A percentile compares a stretch with the other conserved stretches of the same genome.
phyloP scores from a whole-genome alignment of 2,888 invertebrate genomes.

The Synanthedon tipuliformis region DNA sequence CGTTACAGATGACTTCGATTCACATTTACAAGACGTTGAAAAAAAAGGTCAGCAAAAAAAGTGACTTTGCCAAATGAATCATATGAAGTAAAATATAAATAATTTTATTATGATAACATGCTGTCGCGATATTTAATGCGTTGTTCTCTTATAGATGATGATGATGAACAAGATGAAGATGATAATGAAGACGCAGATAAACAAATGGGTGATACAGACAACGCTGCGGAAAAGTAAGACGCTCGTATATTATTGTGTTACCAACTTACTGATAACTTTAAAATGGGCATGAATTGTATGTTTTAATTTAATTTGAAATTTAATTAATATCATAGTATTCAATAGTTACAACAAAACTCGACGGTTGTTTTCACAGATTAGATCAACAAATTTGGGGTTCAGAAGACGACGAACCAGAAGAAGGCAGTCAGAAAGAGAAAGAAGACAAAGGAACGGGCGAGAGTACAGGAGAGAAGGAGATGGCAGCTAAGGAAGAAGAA shows the following conservation, averaged over 20 bases:
- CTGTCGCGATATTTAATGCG: no score
- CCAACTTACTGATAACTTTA: no score
- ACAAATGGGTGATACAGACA: slow-evolving; percentile 95
- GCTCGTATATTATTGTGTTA: not conserved
- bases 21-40: slow-evolving; percentile 83
- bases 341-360: not conserved
- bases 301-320: no score
- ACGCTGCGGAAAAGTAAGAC: slow-evolving; percentile 80
- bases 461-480: slow-evolving; percentile 75
- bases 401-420: slow-evolving; percentile 79
- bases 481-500: slow-evolving; percentile 78
- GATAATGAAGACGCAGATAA: slow-evolving; percentile 89
- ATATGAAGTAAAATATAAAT: not conserved
- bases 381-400: slow-evolving; percentile 88
- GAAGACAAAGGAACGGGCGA: slow-evolving; percentile 74
- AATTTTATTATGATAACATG: not conserved
- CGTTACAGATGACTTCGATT: slow-evolving; percentile 96
- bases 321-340: not conserved
- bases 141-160: slow-evolving; percentile 39
- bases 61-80: not conserved
- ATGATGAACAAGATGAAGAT: slow-evolving; percentile 73
- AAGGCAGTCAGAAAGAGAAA: slow-evolving; percentile 70
- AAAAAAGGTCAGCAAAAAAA: slow-evolving; percentile 58
- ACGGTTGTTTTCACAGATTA: slow-evolving; percentile 35
- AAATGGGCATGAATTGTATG: no score